phyloP scores from a whole-genome alignment of 2,888 invertebrate species.

The Amphimallon solstitiale region DNA sequence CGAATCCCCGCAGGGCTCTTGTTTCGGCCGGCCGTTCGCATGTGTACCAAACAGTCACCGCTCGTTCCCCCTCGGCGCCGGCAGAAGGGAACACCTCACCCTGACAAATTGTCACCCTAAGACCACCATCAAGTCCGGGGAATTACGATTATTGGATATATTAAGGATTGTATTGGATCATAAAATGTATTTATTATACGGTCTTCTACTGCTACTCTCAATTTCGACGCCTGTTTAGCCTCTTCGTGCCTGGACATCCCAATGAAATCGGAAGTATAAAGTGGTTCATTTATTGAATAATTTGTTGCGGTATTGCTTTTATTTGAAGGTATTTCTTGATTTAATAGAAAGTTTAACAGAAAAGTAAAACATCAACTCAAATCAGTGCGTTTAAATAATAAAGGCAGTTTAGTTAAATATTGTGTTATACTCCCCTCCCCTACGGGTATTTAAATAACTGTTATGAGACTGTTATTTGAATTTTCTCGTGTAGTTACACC shows the following conservation, averaged over 20 bases:
- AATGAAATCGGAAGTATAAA: neutral
- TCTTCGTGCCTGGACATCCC: conserved; percentile 9
- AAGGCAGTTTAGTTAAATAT: too few species aligned
- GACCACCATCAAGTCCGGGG: conserved; percentile 41
- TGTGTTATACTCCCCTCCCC: too few species aligned
- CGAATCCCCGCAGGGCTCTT: conserved; percentile 39
- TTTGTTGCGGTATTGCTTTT: too few species aligned
- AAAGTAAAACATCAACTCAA: too few species aligned
- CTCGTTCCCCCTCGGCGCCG: neutral
- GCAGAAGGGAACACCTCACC: neutral
- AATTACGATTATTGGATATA: conserved; percentile 34
- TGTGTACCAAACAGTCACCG: conserved; percentile 34
- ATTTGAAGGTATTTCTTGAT: too few species aligned
- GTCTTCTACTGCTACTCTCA: conserved; percentile 7
- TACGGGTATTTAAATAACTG: too few species aligned
- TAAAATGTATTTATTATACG: conserved; percentile 34
- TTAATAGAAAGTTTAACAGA: too few species aligned
- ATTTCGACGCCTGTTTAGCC: conserved; percentile 12
- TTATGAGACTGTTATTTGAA: too few species aligned
- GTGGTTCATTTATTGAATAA: neutral
- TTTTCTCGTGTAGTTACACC: too few species aligned
- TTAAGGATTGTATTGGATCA: conserved; percentile 29
- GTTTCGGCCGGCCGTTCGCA: conserved; percentile 34
- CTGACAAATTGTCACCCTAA: conserved; percentile 38
- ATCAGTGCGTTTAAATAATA: too few species aligned